Conservation (phyloP, 2,888 invertebrate species). For the Agrilus cyanescens region DNA sequence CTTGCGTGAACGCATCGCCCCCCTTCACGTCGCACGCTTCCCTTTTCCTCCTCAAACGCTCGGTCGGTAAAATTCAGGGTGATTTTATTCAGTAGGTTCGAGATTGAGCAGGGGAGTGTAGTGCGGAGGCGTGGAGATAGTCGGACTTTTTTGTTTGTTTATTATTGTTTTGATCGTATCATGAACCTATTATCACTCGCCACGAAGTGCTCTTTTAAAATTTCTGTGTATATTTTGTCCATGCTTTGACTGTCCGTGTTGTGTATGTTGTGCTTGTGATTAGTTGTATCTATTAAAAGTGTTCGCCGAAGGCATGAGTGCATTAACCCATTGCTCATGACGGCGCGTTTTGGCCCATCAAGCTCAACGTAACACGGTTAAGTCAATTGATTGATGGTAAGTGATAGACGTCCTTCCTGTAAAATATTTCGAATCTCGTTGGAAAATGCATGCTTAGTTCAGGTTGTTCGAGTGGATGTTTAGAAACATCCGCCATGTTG, state of each 20-base stretch:
- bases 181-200: constrained; percentile 2
- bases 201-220: constrained; percentile 10
- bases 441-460: background rate
- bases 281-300: too few relatives aligned
- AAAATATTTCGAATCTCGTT: background rate
- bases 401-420: background rate
- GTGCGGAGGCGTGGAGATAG: constrained; percentile 25
- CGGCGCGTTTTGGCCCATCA: too few relatives aligned
- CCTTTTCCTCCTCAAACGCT: constrained; percentile 24
- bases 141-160: constrained; percentile 33
- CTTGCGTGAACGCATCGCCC: constrained; percentile 8
- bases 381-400: constrained; percentile 2
- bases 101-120: constrained; percentile 30
- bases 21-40: constrained; percentile 13
- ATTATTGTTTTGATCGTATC: constrained; percentile 24
- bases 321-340: too few relatives aligned
- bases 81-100: constrained; percentile 32
- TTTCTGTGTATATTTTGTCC: too few relatives aligned
- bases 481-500: constrained; percentile 36
- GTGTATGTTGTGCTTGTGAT: too few relatives aligned
- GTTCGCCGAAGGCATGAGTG: too few relatives aligned
- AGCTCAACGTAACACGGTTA: too few relatives aligned
- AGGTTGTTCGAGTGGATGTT: constrained; percentile 23
- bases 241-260: too few relatives aligned
- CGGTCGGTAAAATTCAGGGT: constrained; percentile 33